Evolutionary conservation across 2,113 vertebrate genomes (phyloP), one percentile per base, ranked within the genome.

Genomic region (Myodes glareolus): DNA sequence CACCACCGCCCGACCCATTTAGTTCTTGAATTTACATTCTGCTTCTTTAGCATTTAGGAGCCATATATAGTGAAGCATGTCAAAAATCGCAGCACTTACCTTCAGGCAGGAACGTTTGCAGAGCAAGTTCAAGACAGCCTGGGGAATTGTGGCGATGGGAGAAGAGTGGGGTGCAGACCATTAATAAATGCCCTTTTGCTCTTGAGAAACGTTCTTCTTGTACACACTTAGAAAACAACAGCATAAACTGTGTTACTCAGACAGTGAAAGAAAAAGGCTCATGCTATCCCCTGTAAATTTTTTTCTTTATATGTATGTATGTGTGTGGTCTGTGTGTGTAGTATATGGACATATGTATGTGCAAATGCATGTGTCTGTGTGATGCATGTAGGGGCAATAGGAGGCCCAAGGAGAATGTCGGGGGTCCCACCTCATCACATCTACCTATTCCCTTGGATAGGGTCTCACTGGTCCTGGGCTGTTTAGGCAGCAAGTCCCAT

Each of bases 1-100:
- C 58, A 23, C 6, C 55, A 58, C 55, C 5, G 19, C 55, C 55
- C 5, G 2, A 58, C 55, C 45, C 92, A 10, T 90, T 88, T 61
- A 25, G 87, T 92, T 92, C 93, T 85, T 36, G 3, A 88, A 19
- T 75, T 16, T 47, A 27, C 25, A 73, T 95, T 91, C 45, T 93
- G 13, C 70, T 88, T 80, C 88, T 45, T 88, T 70, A 63, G 33
- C 82, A 90, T 91, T 72, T 67, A 82, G 42, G 84, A 50, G 31
- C 65, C 31, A n/a, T 7, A 31, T 31, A 14, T 68, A 31, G 82
- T 86, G 29, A 16, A 45, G 42, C n/a, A 39, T 39, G n/a, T 67
- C 61, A 67, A 29, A 33, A 65, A 47, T 21, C 27, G 9, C 82
- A 33, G 27, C 61, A 67, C 16, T 86, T 16, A 33, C 14, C 5